Evolutionary conservation across 2,113 vertebrate species (phyloP).

Genomic region (Hippoglossus stenolepis): DNA sequence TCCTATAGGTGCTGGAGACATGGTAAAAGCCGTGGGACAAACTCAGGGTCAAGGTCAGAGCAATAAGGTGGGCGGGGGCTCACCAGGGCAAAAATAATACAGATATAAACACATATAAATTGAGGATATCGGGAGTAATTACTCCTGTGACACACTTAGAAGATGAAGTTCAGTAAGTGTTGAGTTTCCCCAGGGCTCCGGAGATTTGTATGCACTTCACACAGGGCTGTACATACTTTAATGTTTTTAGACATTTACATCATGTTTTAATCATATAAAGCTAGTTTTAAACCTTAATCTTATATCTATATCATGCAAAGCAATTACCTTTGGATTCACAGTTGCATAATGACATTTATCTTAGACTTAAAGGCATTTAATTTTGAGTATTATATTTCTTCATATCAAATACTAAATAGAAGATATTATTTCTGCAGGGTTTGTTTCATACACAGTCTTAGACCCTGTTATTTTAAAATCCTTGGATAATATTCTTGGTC

Average conservation of each 20-base stretch:
- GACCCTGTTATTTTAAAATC: slow-evolving; percentile 19
- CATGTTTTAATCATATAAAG: slow-evolving; percentile 28
- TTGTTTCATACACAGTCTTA: slow-evolving; percentile 2
- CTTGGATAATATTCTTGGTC: slow-evolving; percentile 3
- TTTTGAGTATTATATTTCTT: slow-evolving; percentile 7
- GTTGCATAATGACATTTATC: slow-evolving; percentile 39
- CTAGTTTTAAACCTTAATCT: slow-evolving; percentile 13
- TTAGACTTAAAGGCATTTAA: slow-evolving; percentile 26
- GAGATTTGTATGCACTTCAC: slow-evolving; percentile 39
- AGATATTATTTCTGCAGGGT: slow-evolving; percentile 11
- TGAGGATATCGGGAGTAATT: neutral
- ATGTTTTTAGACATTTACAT: slow-evolving; percentile 40
- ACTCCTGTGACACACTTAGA: neutral
- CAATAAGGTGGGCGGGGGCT: slow-evolving; percentile 49
- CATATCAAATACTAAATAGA: slow-evolving; percentile 28
- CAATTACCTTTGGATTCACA: slow-evolving; percentile 14
- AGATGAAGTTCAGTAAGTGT: neutral
- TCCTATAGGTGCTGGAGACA: neutral
- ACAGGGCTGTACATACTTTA: slow-evolving; percentile 31
- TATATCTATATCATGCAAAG: slow-evolving; percentile 26
- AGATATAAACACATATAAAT: neutral
- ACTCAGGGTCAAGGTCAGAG: slow-evolving; percentile 51
- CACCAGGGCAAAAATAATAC: neutral
- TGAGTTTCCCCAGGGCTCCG: slow-evolving; percentile 5
- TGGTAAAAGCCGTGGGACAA: slow-evolving; percentile 4